These are phyloP conservation scores for Drosophila kuntzei DNA, from an alignment of 2,888 invertebrate species.

Conservation along the genomic window DNA sequence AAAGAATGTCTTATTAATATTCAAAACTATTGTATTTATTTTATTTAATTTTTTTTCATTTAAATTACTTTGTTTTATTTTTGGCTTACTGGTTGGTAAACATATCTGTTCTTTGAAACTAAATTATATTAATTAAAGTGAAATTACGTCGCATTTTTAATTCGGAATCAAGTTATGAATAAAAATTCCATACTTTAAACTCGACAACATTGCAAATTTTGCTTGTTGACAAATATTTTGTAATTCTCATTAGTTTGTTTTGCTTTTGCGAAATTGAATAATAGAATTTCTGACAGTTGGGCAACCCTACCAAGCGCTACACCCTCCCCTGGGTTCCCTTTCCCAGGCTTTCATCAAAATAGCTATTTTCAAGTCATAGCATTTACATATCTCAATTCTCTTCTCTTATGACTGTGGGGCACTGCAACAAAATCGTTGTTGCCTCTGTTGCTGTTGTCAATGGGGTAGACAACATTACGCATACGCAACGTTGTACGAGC, in stretches of 20 bases:
- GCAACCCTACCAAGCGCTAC: neutral
- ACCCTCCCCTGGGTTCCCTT: too few relatives aligned
- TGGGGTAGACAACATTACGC: conserved; percentile 59
- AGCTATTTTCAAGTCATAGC: conserved; percentile 31
- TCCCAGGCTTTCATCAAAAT: neutral
- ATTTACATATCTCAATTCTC: conserved; percentile 61
- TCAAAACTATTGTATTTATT: too few relatives aligned
- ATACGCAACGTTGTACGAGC: conserved; percentile 57
- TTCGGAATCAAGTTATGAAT: too few relatives aligned
- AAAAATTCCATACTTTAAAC: neutral
- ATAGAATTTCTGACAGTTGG: conserved; percentile 37
- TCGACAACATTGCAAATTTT: neutral
- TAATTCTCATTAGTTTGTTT: conserved; percentile 52
- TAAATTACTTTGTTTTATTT: too few relatives aligned
- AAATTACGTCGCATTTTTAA: too few relatives aligned
- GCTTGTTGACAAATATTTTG: conserved; percentile 52
- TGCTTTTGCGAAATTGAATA: conserved; percentile 48
- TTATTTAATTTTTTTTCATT: too few relatives aligned
- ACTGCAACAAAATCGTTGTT: conserved; percentile 19
- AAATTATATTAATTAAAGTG: neutral
- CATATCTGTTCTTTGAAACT: too few relatives aligned
- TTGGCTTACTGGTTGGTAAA: too few relatives aligned
- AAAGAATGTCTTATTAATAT: too few relatives aligned
- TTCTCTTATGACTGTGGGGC: conserved; percentile 25
- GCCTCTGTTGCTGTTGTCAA: conserved; percentile 26